Evolutionary conservation across 2,888 invertebrate species (phyloP).

Genomic region (Anthophora plumipes): DNA sequence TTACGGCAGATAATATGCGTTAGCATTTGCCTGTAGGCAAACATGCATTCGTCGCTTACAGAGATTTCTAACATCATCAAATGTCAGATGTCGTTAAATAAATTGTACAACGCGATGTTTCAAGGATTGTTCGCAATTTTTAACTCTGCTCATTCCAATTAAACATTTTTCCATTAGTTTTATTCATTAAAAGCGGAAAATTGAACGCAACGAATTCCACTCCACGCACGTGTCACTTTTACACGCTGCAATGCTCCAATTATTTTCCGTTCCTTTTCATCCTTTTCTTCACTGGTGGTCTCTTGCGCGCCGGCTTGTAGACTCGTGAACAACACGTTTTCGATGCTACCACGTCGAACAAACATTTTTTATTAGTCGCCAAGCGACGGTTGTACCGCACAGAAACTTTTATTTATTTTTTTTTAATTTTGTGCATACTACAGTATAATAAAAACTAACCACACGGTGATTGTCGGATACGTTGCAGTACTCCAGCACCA

Average conservation of each 20-base stretch:
- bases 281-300: slow-evolving; percentile 3
- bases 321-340: slow-evolving; percentile 37
- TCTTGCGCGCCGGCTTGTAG: not conserved
- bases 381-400: not conserved
- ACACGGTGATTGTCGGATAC: not conserved
- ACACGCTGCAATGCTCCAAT: slow-evolving; percentile 27
- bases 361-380: slow-evolving; percentile 54
- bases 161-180: slow-evolving; percentile 48
- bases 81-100: not conserved
- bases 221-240: slow-evolving; percentile 32
- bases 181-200: slow-evolving; percentile 43
- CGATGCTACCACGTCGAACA: slow-evolving; percentile 26
- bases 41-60: too few species aligned
- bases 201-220: slow-evolving; percentile 31
- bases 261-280: slow-evolving; percentile 17
- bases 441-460: not conserved
- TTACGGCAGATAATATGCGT: too few species aligned
- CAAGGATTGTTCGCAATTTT: not conserved
- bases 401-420: slow-evolving; percentile 26
- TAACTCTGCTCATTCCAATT: slow-evolving; percentile 36
- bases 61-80: not conserved
- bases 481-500: not conserved
- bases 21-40: too few species aligned
- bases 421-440: not conserved
- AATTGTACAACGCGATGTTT: not conserved